A percentile compares a stretch with the other conserved stretches of the same genome.
These are phyloP conservation scores for Onychomys torridus DNA, from an alignment of 2,797 vertebrate species.

Conservation along the genomic window DNA sequence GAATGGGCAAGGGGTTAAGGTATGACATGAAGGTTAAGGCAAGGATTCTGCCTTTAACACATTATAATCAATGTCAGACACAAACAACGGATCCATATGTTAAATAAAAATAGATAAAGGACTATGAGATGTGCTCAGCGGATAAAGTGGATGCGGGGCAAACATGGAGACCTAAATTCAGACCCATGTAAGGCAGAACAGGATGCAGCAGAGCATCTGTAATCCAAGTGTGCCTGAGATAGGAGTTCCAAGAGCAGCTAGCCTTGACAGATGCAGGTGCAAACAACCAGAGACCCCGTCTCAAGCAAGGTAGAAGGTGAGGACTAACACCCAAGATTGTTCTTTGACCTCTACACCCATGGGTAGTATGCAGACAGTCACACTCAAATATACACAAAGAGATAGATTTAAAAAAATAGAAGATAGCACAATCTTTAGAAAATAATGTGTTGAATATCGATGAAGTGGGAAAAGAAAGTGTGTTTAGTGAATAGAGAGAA, in stretches of 20 bases:
- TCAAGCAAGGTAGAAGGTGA: not conserved
- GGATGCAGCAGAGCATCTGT: not conserved
- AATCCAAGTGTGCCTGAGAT: not conserved
- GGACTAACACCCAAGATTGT: not conserved
- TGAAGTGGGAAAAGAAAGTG: not conserved
- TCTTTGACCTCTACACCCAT: not conserved
- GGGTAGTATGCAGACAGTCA: not conserved
- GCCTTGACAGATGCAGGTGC: not conserved
- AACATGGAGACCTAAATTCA: not conserved
- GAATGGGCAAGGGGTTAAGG: not conserved
- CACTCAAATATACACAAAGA: not conserved
- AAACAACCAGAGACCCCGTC: not conserved
- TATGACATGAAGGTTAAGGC: not conserved
- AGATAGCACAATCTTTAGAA: constrained; percentile 27
- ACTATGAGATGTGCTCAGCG: not conserved
- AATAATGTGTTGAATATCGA: not conserved
- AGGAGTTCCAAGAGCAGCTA: not conserved
- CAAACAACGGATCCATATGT: not conserved
- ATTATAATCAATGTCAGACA: not conserved
- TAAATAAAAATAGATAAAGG: constrained; percentile 25
- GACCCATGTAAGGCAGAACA: not conserved
- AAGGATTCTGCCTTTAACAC: constrained; percentile 11
- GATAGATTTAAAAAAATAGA: too few species aligned
- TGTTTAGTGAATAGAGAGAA: not conserved
- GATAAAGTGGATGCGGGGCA: not conserved